Evolutionary conservation across 2,113 vertebrate genomes (phyloP).

Genomic region (Salminus brasiliensis): DNA sequence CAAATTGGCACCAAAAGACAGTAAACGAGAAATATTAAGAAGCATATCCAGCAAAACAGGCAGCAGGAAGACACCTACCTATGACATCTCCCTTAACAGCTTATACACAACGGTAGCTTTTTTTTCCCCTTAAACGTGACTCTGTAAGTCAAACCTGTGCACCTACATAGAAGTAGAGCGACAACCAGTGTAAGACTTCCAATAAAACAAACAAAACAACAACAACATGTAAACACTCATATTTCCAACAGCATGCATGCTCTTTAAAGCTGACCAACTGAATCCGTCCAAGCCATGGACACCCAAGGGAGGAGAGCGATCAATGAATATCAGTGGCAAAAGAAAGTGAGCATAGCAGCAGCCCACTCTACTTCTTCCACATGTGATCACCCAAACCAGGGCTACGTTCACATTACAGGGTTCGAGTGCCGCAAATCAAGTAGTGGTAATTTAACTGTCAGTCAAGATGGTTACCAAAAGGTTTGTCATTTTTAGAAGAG

Average conservation of each 20-base stretch:
- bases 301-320: not conserved
- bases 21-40: not conserved
- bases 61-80: not conserved
- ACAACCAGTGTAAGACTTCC: not conserved
- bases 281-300: not conserved
- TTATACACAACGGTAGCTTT: constrained; percentile 25
- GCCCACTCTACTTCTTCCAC: not conserved
- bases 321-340: not conserved
- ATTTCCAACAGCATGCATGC: not conserved
- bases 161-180: not conserved
- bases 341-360: too few species aligned
- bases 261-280: not conserved
- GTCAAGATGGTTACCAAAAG: not conserved
- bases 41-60: not conserved
- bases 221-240: constrained; percentile 17
- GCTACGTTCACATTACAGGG: not conserved
- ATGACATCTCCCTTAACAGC: not conserved
- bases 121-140: not conserved
- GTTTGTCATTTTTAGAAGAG: too few species aligned
- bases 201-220: not conserved
- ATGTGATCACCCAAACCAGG: not conserved
- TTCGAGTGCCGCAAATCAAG: not conserved
- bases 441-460: not conserved
- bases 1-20: not conserved
- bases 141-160: not conserved